These are phyloP conservation scores for Thymelicus acteon DNA, from an alignment of 2,888 invertebrate species.

Conservation along the genomic window DNA sequence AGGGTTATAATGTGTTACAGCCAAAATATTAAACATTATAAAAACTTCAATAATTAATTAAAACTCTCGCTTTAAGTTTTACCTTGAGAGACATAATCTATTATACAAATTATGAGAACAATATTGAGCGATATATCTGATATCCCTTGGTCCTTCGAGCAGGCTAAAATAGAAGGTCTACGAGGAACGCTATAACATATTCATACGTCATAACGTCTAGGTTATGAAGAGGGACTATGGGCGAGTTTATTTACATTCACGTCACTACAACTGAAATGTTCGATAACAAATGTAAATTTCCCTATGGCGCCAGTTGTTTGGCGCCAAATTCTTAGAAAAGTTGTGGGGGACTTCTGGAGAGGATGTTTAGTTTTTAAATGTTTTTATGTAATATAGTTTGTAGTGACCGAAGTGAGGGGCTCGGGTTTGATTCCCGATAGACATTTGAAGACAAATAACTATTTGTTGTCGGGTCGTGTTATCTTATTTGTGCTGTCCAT, in stretches of 20 bases:
- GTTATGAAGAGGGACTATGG: not conserved
- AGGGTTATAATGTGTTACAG: too few species aligned
- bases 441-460: too few species aligned
- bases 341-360: not conserved
- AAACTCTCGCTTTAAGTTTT: too few species aligned
- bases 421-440: too few species aligned
- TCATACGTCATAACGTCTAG: slow-evolving; percentile 7
- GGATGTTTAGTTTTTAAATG: not conserved
- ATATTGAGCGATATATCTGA: not conserved
- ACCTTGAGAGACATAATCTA: too few species aligned
- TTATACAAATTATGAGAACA: not conserved
- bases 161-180: not conserved
- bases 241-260: slow-evolving; percentile 25
- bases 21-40: too few species aligned
- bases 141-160: not conserved
- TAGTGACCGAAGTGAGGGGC: too few species aligned
- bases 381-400: too few species aligned
- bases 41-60: too few species aligned
- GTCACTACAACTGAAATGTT: slow-evolving; percentile 8
- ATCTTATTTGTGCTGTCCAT: too few species aligned
- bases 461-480: too few species aligned
- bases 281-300: slow-evolving; percentile 20
- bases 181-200: not conserved
- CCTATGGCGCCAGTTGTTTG: slow-evolving; percentile 10
- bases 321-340: slow-evolving; percentile 13